Base-by-base conservation (phyloP, 2,797 vertebrate species). In the Philypnodon macrostomus region DNA sequence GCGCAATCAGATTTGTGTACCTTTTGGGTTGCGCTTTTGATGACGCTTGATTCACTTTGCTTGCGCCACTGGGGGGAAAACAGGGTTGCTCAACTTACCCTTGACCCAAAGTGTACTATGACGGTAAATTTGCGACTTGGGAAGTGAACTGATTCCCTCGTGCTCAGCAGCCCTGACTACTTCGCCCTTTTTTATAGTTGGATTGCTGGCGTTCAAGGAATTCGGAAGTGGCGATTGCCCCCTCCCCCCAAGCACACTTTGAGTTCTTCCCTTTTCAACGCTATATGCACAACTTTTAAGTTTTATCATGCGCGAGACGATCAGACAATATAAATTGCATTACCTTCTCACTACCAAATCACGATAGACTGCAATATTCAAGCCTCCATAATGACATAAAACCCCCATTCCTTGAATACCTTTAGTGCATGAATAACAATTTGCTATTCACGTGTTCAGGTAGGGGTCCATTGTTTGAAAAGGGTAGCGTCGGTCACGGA, bases 141-240 rank as follows among this genome's bases (percentile, higher is more conserved):
- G 21, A 18, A 26, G 16, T 21, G 29, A 56, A 46, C 24, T 44
- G 18, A 17, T 33, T 30, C 44, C 48, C n/a, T n/a, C 51, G 6
- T 1, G 36, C 36, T 67, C 57, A 21, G 58, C 49, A n/a, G 6
- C 53, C 47, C 27, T 47, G 40, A 30, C 30, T 63, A 9, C 47
- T 53, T 41, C 33, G 38, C 54, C 51, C 59, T 51, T 55, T 68
- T 62, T 73, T 57, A 61, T 69, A 69, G 65, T 67, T 62, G 58
- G 74, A 77, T 84, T 77, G 76, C 53, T 69, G 74, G 74, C 72
- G 66, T 78, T 83, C 70, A 3, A 87, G 85, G 88, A 91, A 90
- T 89, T 90, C 86, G 85, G 89, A 91, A 89, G 85, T 84, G 70
- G 58, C 37, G 55, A 45, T 70, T 58, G 70, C 40, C 77, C 81